Evolutionary conservation across 1,140 invertebrate genomes (phyloP).

Genomic region (Zaprionus gabonicus): DNA sequence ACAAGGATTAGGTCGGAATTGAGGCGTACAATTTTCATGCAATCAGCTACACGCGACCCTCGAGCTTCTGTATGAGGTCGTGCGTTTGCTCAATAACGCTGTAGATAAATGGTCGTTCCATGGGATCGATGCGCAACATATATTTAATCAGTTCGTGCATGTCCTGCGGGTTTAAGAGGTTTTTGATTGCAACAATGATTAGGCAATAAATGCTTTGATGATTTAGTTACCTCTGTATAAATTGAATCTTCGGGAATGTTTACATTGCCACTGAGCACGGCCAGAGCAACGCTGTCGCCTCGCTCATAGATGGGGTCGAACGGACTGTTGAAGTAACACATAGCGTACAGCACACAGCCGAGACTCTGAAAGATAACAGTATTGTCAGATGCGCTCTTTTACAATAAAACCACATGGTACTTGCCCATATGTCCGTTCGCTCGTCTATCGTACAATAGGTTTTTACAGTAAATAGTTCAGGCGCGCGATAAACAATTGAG

Average conservation of each 20-base stretch:
- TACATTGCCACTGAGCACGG: slow-evolving; percentile 91
- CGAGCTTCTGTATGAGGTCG: slow-evolving; percentile 86
- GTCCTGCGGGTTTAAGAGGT: slow-evolving; percentile 85
- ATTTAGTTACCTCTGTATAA: slow-evolving; percentile 87
- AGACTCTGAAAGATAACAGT: slow-evolving; percentile 87
- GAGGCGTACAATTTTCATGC: not conserved
- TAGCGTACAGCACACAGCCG: slow-evolving; percentile 93
- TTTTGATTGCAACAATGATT: not conserved
- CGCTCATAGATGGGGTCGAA: slow-evolving; percentile 94
- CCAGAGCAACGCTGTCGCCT: slow-evolving; percentile 94
- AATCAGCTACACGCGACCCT: slow-evolving; percentile 85
- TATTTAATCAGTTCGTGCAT: slow-evolving; percentile 89
- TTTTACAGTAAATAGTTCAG: slow-evolving; percentile 94
- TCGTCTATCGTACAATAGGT: slow-evolving; percentile 92
- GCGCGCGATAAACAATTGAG: slow-evolving; percentile 94
- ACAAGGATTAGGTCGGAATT: slow-evolving; percentile 49
- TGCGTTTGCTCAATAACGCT: slow-evolving; percentile 88
- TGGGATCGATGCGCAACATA: slow-evolving; percentile 90
- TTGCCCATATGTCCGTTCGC: slow-evolving; percentile 94
- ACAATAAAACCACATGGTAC: slow-evolving; percentile 1
- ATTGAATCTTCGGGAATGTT: slow-evolving; percentile 90
- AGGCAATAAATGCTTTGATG: not conserved
- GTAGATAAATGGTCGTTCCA: slow-evolving; percentile 91
- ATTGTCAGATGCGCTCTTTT: not conserved
- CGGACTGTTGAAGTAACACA: slow-evolving; percentile 94